Evolutionary conservation across 1,140 invertebrate genomes (phyloP), one percentile per base, ranked within the genome.

Genomic region (Lepidurus arcticus): DNA sequence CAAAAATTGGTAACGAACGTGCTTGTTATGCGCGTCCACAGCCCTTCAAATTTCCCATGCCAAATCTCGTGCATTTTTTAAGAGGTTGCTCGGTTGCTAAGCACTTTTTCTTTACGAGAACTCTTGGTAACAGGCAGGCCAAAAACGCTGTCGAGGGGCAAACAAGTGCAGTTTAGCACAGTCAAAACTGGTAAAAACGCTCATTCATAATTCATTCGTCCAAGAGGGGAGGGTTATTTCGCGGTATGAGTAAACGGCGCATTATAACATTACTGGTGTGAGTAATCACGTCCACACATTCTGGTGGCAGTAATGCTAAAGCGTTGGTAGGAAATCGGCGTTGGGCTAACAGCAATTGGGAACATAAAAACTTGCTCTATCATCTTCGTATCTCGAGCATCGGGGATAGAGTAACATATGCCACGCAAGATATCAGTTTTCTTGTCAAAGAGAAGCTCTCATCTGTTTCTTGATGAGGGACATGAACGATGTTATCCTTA

Each of bases 361-460:
- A 21, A 65, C 21, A 34, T 34, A 34, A 65, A 65, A 65, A 65
- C 53, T 16, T 4, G 53, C 53, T 21, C 5, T 21, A 65, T 65
- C 53, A n/a, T 21, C 53, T 65, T 65, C 53, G 0, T 21, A 65
- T 65, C 53, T 65, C 13, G 53, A 13, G 53, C 53, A 65, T 65
- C 8, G 53, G 34, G 53, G 53, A 65, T 65, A 65, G 53, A 65
- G 53, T 65, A 65, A 65, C 53, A 65, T 65, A 65, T 65, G 53
- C 53, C 53, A 65, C 53, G 53, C 53, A 65, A 65, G 53, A 65
- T 65, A 65, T 65, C 53, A 65, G 53, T 65, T 65, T 65, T 65
- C 53, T 65, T 65, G 53, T 65, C 53, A 65, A 65, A 65, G 53
- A 65, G 53, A 65, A 16, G 53, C 53, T 65, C 53, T 65, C 53